phyloP scores from a whole-genome alignment of 2,113 vertebrate species.

The Gallinago jamesoni region DNA sequence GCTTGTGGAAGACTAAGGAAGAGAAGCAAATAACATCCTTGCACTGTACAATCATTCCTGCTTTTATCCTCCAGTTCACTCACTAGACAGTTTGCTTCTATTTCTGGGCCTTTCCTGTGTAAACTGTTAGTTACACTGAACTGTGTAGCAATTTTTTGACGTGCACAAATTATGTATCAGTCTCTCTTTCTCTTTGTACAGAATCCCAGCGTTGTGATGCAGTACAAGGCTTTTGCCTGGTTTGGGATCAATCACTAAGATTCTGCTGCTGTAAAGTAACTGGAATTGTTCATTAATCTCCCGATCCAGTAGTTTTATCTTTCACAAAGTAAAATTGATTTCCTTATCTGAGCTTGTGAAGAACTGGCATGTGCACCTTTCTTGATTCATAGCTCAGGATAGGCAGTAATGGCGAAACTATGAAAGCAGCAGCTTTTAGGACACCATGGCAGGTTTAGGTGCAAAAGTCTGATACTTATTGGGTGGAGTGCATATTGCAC shows the following conservation, averaged over 20 bases:
- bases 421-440: neutral
- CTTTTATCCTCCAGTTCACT: neutral
- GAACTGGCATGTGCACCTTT: neutral
- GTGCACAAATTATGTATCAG: neutral
- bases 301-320: slow-evolving; percentile 24
- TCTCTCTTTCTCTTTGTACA: neutral
- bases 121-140: neutral
- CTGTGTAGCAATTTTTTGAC: neutral
- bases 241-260: slow-evolving; percentile 26
- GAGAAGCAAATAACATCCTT: neutral
- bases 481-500: neutral
- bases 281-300: slow-evolving; percentile 45
- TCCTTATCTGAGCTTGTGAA: slow-evolving; percentile 11
- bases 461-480: neutral
- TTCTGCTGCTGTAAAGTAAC: neutral
- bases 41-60: neutral
- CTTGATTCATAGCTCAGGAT: slow-evolving; percentile 1
- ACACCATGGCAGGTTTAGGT: neutral
- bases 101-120: neutral
- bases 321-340: slow-evolving; percentile 46
- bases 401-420: neutral
- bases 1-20: neutral
- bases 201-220: neutral
- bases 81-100: neutral
- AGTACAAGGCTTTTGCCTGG: slow-evolving; percentile 15